Evolutionary conservation across 2,113 vertebrate species (phyloP).

Genomic region (Arenaria interpres): DNA sequence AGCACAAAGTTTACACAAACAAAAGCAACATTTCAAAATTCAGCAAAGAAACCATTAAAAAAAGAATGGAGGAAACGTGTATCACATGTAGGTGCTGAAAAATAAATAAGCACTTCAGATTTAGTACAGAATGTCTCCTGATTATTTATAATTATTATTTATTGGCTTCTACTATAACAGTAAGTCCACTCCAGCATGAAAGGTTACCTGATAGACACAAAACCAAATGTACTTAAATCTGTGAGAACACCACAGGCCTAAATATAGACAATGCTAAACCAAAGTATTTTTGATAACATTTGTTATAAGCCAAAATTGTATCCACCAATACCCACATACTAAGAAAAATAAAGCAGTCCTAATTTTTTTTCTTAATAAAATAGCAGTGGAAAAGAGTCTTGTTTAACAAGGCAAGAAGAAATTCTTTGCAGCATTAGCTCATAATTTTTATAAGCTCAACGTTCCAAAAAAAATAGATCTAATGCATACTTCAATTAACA

Average conservation of each 20-base stretch:
- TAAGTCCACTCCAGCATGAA: background rate
- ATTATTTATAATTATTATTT: background rate
- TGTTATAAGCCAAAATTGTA: background rate
- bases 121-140: background rate
- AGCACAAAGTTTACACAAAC: background rate
- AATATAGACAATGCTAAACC: background rate
- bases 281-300: background rate
- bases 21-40: background rate
- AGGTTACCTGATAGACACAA: background rate
- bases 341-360: background rate
- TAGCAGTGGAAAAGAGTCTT: background rate
- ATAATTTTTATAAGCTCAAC: constrained; percentile 25
- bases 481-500: background rate
- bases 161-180: background rate
- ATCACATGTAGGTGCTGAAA: background rate
- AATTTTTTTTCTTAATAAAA: background rate
- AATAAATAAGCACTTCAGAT: background rate
- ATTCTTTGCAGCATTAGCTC: constrained; percentile 56
- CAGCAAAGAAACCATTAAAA: background rate
- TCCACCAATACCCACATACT: background rate
- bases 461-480: background rate
- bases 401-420: constrained; percentile 25
- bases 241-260: background rate
- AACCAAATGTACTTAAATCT: background rate
- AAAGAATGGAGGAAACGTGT: background rate